Conservation (phyloP, 2,888 invertebrate genomes). For the Maniola hyperantus region DNA sequence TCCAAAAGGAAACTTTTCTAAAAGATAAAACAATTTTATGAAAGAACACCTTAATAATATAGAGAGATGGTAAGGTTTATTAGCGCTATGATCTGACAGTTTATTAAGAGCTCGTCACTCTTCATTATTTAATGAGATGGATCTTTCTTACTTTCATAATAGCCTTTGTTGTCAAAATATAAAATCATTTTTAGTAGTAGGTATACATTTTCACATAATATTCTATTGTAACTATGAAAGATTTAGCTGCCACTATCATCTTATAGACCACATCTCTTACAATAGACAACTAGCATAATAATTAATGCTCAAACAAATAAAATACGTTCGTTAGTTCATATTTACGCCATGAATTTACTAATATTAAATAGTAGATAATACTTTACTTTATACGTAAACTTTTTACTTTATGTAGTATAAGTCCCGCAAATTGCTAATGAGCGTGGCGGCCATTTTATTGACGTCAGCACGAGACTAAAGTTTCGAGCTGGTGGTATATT, state of each 20-base stretch:
- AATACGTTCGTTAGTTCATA: no score
- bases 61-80: conserved; percentile 24
- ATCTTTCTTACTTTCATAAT: conserved; percentile 14
- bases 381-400: no score
- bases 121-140: conserved; percentile 19
- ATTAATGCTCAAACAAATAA: no score
- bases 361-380: no score
- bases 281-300: not conserved
- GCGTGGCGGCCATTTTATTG: no score
- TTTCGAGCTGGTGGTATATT: no score
- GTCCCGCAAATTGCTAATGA: no score
- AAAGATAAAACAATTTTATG: conserved; percentile 16
- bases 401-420: no score
- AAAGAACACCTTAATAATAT: conserved; percentile 19
- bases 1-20: not conserved
- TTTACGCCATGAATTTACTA: no score
- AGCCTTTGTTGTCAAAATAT: conserved; percentile 16
- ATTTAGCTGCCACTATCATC: not conserved
- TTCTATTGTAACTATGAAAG: not conserved
- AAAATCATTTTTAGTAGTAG: not conserved
- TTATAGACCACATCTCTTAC: not conserved
- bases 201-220: not conserved
- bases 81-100: conserved; percentile 22
- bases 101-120: conserved; percentile 25
- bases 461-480: no score